Evolutionary conservation across 2,888 invertebrate genomes (phyloP), one percentile per base, ranked within the genome.

Genomic region (Drosophila nr. fundita): DNA sequence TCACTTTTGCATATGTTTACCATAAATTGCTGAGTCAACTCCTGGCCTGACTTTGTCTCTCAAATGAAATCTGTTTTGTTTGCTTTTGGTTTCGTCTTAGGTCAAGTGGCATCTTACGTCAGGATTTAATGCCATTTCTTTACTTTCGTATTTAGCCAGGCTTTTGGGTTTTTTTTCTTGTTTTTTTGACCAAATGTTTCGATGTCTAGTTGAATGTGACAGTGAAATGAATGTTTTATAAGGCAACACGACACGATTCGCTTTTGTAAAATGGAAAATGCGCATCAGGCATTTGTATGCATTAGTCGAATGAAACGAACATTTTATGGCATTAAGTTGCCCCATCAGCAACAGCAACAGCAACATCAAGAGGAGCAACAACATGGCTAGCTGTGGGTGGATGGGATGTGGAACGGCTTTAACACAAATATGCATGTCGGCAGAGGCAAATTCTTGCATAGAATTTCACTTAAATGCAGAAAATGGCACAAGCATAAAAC

Each of bases 381-480:
- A 21, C 18, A 27, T 15, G 40, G 32, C 55, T 29, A 11, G 10
- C 36, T 29, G 62, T 49, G 62, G 73, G 62, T 18, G 75, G 24
- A 32, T 38, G 55, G 68, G 58, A 15, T 61, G 70, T 65, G 42
- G 61, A 73, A 84, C 87, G 82, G 86, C 87, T 87, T 89, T 79
- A 87, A 84, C 85, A 87, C 90, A 86, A 86, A 86, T 89, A 86
- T 87, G 86, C 85, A 86, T 89, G 90, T 87, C 74, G 90, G 74
- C 79, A 70, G 73, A 80, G 82, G 82, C 81, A 89, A 76, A 90
- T 90, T 88, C 86, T 85, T 86, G 86, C 86, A 86, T 86, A 86
- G 86, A 90, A 86, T 86, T 86, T 86, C 86, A 86, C 90, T 86
- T 86, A 86, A 86, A 85, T 88, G 86, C 90, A 90, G 90, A 90